A percentile compares a stretch with the other conserved stretches of the same genome.
Conservation (phyloP, 2,113 vertebrate species). For the Motacilla alba region DNA sequence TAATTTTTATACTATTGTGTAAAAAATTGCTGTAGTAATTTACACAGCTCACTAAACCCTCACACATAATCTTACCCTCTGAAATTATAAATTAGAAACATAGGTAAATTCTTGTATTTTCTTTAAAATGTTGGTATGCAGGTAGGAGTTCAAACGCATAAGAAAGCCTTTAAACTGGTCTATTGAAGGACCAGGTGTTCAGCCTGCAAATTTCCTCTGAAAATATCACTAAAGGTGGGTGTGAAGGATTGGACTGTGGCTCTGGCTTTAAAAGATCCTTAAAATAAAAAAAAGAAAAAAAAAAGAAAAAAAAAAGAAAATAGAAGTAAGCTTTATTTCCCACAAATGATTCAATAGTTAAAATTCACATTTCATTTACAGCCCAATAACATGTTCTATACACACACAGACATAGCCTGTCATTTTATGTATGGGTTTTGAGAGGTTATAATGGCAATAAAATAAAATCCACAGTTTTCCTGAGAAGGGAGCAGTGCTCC, state of each 20-base stretch:
- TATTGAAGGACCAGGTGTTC: slow-evolving; percentile 7
- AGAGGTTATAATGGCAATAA: slow-evolving; percentile 12
- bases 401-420: neutral
- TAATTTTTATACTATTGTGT: neutral
- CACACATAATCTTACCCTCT: slow-evolving; percentile 19
- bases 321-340: slow-evolving; percentile 53
- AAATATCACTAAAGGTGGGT: neutral
- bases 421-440: slow-evolving; percentile 30
- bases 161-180: slow-evolving; percentile 32
- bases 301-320: too few species aligned
- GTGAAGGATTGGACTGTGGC: neutral
- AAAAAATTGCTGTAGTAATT: slow-evolving; percentile 7
- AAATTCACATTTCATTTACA: slow-evolving; percentile 58
- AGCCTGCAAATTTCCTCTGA: slow-evolving; percentile 30
- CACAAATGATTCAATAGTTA: slow-evolving; percentile 48
- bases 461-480: neutral
- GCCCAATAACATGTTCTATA: neutral
- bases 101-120: slow-evolving; percentile 14
- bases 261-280: slow-evolving; percentile 9
- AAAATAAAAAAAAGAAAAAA: neutral
- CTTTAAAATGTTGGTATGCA: neutral
- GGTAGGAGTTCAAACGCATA: slow-evolving; percentile 40
- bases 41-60: slow-evolving; percentile 30
- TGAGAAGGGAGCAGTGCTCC: slow-evolving; percentile 34
- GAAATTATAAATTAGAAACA: slow-evolving; percentile 24